Evolutionary conservation across 1,140 invertebrate genomes (phyloP).

Genomic region (Drosophila cardini): DNA sequence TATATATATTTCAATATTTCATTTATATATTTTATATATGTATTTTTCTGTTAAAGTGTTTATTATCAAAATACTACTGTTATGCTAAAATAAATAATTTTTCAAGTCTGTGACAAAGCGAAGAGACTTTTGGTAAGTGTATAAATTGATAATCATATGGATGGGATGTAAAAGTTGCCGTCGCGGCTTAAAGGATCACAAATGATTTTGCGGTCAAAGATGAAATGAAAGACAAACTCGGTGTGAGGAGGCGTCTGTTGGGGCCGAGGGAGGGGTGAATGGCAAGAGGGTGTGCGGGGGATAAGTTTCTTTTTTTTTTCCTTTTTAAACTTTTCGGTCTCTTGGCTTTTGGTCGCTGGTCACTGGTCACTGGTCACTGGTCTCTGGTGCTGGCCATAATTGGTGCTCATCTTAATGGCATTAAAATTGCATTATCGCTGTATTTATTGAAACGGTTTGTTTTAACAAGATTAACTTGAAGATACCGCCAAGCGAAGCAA

Average conservation of each 20-base stretch:
- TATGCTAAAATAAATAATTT: background rate
- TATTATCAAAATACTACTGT: too few relatives aligned
- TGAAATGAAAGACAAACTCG: conserved; percentile 65
- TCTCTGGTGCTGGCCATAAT: conserved; percentile 76
- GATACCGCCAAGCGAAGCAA: conserved; percentile 57
- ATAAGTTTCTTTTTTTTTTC: too few relatives aligned
- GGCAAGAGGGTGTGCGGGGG: background rate
- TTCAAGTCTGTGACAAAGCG: background rate
- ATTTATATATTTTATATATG: too few relatives aligned
- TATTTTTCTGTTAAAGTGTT: too few relatives aligned
- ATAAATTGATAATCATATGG: conserved; percentile 68
- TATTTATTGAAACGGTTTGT: conserved; percentile 83
- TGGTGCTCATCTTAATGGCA: conserved; percentile 82
- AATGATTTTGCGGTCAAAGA: conserved; percentile 79
- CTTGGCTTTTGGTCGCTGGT: conserved; percentile 30
- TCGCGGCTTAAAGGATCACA: conserved; percentile 74
- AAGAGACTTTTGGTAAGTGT: conserved; percentile 10
- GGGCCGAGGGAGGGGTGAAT: background rate
- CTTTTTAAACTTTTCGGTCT: conserved; percentile 20
- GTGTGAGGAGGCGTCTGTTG: background rate
- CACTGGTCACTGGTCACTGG: conserved; percentile 26
- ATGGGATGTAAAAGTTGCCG: conserved; percentile 69
- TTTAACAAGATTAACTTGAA: conserved; percentile 81
- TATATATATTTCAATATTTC: too few relatives aligned
- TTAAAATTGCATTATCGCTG: conserved; percentile 83